A percentile compares a stretch with the other conserved stretches of the same genome.
phyloP scores from a whole-genome alignment of 30 jellyfish, hydroid and myxozoan genomes.

The Cassiopea xamachana region DNA sequence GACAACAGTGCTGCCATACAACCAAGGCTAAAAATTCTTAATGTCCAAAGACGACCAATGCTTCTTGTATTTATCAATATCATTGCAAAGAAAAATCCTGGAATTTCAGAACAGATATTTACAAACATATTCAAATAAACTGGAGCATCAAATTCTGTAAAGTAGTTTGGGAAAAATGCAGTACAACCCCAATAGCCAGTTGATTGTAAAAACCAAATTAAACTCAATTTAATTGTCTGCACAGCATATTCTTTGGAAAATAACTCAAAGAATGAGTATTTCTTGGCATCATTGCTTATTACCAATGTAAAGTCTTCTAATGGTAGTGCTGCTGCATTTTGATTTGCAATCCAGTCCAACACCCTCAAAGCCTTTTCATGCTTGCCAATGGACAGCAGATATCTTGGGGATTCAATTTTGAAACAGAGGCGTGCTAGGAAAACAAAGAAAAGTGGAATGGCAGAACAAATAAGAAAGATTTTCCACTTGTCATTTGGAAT shows the following conservation, averaged over 20 bases:
- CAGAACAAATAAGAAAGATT: constrained; percentile 38
- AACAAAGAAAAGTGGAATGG: constrained; percentile 39
- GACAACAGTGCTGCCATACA: constrained; percentile 18
- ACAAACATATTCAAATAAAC: constrained; percentile 48
- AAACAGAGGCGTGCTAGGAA: constrained; percentile 42
- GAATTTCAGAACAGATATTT: constrained; percentile 50
- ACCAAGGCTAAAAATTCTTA: constrained; percentile 30
- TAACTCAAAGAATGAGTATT: neutral
- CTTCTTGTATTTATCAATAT: constrained; percentile 33
- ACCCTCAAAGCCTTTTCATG: constrained; percentile 46
- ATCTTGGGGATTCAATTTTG: constrained; percentile 74
- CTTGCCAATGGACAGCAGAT: constrained; percentile 52
- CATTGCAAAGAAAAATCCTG: constrained; percentile 55
- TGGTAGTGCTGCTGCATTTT: constrained; percentile 10
- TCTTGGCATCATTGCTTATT: neutral
- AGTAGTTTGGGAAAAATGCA: constrained; percentile 53
- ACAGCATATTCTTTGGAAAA: constrained; percentile 12
- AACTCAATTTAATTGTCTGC: constrained; percentile 45
- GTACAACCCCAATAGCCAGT: constrained; percentile 84
- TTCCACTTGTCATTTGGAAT: constrained; percentile 34
- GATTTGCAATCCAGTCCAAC: constrained; percentile 32
- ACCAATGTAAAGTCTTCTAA: constrained; percentile 22
- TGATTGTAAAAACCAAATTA: constrained; percentile 64
- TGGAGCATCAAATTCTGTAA: constrained; percentile 56
- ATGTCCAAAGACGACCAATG: constrained; percentile 61